phyloP scores from a whole-genome alignment of 1,140 invertebrate genomes.

The Drosophila subobscura region DNA sequence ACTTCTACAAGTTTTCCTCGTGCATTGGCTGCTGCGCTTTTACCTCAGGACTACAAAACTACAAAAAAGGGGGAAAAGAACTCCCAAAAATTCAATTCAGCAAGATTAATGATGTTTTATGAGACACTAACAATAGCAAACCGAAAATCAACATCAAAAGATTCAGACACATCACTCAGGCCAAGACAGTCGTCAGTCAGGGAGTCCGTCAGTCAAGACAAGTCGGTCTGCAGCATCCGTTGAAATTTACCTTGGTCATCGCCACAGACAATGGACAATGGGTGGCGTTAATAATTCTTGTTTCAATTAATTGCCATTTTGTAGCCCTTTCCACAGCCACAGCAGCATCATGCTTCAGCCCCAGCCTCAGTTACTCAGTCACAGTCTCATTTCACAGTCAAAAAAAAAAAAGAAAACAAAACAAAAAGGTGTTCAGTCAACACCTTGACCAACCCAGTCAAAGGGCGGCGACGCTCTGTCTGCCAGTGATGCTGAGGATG shows the following conservation, averaged over 20 bases:
- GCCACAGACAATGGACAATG: slow-evolving; percentile 70
- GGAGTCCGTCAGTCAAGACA: slow-evolving; percentile 29
- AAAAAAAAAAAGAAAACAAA: no score
- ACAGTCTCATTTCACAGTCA: no score
- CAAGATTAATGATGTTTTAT: slow-evolving; percentile 76
- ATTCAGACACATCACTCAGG: slow-evolving; percentile 41
- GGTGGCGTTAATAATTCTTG: slow-evolving; percentile 81
- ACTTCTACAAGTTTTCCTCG: slow-evolving; percentile 33
- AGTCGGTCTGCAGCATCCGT: slow-evolving; percentile 57
- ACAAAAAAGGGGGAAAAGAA: slow-evolving; percentile 10
- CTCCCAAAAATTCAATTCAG: slow-evolving; percentile 47
- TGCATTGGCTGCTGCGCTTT: slow-evolving; percentile 50
- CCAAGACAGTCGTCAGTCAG: slow-evolving; percentile 20
- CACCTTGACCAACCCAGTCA: slow-evolving; percentile 63
- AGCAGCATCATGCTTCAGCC: neutral
- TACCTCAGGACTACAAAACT: neutral
- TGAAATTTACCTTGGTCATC: slow-evolving; percentile 73
- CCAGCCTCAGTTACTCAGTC: no score
- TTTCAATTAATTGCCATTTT: slow-evolving; percentile 83
- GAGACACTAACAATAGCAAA: slow-evolving; percentile 67
- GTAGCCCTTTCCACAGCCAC: slow-evolving; percentile 47
- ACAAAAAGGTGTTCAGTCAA: slow-evolving; percentile 55
- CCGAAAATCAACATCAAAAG: slow-evolving; percentile 58
- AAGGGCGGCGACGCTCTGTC: slow-evolving; percentile 28
- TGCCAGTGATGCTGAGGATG: slow-evolving; percentile 12